Base-by-base conservation (phyloP, 2,113 vertebrate genomes). In the Oreochromis tanganicae region DNA sequence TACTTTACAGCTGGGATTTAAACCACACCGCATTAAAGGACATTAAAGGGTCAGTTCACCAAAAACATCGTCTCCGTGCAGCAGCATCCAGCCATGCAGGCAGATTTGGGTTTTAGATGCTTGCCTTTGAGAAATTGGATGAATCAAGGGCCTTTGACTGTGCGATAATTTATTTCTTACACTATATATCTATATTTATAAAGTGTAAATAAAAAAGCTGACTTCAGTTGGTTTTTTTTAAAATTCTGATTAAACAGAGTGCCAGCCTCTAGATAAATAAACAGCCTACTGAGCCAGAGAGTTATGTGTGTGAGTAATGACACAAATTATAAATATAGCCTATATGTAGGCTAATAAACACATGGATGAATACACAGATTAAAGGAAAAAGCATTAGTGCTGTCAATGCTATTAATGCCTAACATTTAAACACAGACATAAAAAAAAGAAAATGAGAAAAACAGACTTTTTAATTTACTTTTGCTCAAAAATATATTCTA, bases 1-100 rank as follows among this genome's bases (percentile, higher is more conserved):
- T 94, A 87, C 89, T 94, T 90, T 87, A 89, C 80, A 75, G 21
- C 80, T 63, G 81, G 11, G 63, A 66, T 13, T 54, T 32, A 66
- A 46, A 59, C 1, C 16, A 71, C 11, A 34, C 61, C 9, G 3
- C 4, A 57, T 55, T n/a, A 7, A 24, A 55, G 8, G 5, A 80
- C 14, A 68, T 48, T 59, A 61, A 88, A 83, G 19, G 43, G 2
- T 50, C 21, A 29, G 19, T 81, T 88, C 36, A 82, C 11, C 10
- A 59, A 79, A 87, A 71, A 78, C 16, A 32, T 9, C 36, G 11
- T 68, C 46, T 32, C 46, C 7, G 10, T 50, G 16, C 46, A 19
- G 73, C 46, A 50, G 46, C 46, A 5, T 78, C 46, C 27, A 32
- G 24, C 71, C 71, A 27, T 19, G 24, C 24, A 78, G 24, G 4